Conservation (phyloP, 2,797 vertebrate species). For the Diplodus sargus region DNA sequence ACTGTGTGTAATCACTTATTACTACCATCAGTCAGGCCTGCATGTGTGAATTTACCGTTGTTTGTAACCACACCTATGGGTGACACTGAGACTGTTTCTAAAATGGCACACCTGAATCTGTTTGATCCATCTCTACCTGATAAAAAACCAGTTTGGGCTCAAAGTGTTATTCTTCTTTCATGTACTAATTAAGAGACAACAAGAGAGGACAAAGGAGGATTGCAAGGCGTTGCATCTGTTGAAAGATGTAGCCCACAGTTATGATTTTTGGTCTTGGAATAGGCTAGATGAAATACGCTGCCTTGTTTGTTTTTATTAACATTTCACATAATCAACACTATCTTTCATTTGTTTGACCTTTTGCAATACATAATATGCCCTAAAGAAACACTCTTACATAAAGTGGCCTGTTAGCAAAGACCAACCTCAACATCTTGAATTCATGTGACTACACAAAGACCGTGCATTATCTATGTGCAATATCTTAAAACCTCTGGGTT, state of each 20-base stretch:
- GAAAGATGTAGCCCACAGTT: constrained; percentile 23
- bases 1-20: not conserved
- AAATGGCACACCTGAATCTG: constrained; percentile 17
- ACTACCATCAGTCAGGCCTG: not conserved
- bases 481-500: not conserved
- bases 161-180: not conserved
- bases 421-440: not conserved
- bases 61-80: constrained; percentile 14
- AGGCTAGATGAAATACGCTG: not conserved
- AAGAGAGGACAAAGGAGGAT: constrained; percentile 9
- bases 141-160: constrained; percentile 2
- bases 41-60: not conserved
- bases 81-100: constrained; percentile 2
- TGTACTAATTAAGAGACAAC: constrained; percentile 9
- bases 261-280: not conserved
- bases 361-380: not conserved
- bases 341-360: not conserved
- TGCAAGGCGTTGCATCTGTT: not conserved
- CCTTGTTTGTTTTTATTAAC: no score
- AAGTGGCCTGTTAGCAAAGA: not conserved
- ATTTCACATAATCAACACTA: not conserved
- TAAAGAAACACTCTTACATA: not conserved
- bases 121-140: not conserved
- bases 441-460: constrained; percentile 1
- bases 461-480: not conserved